Percentiles rank a stretch among this genome's conserved stretches.
Evolutionary conservation across 2,113 vertebrate genomes (phyloP).

Genomic region (Aphelocoma coerulescens): DNA sequence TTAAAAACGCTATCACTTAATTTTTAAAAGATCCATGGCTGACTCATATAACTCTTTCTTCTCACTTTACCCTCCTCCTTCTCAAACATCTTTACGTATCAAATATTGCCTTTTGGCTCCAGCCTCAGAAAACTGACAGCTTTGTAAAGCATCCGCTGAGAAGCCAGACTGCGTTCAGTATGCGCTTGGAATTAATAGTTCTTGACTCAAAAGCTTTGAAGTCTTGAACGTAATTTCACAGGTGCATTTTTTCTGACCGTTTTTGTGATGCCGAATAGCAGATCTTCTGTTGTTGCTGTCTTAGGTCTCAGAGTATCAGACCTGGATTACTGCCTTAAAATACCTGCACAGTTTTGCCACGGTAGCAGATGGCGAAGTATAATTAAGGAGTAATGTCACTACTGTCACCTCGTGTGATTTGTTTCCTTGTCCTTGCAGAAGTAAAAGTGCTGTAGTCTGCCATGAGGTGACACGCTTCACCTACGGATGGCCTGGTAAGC

Average conservation of each 20-base stretch:
- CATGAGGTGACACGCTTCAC: conserved; percentile 9
- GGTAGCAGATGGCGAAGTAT: conserved; percentile 3
- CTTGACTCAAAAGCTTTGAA: conserved; percentile 31
- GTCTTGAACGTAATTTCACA: conserved; percentile 22
- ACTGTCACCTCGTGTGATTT: neutral
- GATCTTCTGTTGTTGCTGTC: neutral
- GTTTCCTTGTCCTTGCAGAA: neutral
- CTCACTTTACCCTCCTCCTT: conserved; percentile 46
- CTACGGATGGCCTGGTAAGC: neutral
- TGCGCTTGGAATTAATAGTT: conserved; percentile 54
- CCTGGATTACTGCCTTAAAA: neutral
- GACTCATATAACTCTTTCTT: conserved; percentile 44
- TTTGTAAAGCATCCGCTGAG: conserved; percentile 39
- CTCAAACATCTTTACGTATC: conserved; percentile 57
- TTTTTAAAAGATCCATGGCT: conserved; percentile 21
- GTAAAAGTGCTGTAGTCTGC: conserved; percentile 39
- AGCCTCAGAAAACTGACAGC: conserved; percentile 52
- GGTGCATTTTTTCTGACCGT: neutral
- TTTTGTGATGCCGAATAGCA: neutral
- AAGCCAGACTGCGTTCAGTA: conserved; percentile 35
- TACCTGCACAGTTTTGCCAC: neutral
- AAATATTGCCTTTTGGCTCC: conserved; percentile 59
- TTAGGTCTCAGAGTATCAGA: neutral
- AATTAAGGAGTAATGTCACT: neutral
- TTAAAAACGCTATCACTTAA: neutral